Evolutionary conservation across 2,797 vertebrate species (phyloP).

Genomic region (Tamandua tetradactyla): DNA sequence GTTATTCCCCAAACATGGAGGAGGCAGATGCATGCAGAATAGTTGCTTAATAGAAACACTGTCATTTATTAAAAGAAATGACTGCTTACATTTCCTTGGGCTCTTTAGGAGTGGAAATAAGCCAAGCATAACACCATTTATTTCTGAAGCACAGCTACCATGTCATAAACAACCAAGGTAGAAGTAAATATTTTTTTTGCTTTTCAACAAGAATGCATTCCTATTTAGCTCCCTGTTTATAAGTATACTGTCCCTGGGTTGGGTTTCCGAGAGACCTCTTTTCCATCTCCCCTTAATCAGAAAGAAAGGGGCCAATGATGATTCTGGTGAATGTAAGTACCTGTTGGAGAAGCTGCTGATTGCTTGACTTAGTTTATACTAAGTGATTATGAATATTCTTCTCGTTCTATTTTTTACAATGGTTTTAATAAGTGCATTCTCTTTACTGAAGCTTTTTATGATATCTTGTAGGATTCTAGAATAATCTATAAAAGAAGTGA

Average conservation of each 20-base stretch:
- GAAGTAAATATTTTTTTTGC: conserved; percentile 70
- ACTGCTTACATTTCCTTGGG: conserved; percentile 73
- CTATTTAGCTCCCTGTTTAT: conserved; percentile 19
- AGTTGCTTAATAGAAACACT: conserved; percentile 58
- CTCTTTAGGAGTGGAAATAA: conserved; percentile 24
- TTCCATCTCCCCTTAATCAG: not conserved
- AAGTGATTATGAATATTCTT: conserved; percentile 67
- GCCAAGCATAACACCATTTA: conserved; percentile 54
- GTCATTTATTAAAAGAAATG: conserved; percentile 73
- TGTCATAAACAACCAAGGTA: conserved; percentile 15
- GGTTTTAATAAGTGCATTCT: not conserved
- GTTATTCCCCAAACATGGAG: conserved; percentile 59
- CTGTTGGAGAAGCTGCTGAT: conserved; percentile 8
- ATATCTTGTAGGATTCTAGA: not conserved
- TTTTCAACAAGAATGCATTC: conserved; percentile 46
- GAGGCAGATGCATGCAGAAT: conserved; percentile 63
- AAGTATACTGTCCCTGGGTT: not conserved
- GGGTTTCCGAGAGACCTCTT: not conserved
- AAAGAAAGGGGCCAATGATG: not conserved
- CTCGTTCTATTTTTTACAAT: not conserved
- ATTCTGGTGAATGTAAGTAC: not conserved
- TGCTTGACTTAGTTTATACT: conserved; percentile 14
- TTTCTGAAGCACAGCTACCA: conserved; percentile 53
- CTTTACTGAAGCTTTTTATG: conserved; percentile 25
- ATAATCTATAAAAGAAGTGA: not conserved